A percentile compares a stretch with the other conserved stretches of the same genome.
Conservation (phyloP, 2,888 invertebrate genomes). For the Pammene fasciana region DNA sequence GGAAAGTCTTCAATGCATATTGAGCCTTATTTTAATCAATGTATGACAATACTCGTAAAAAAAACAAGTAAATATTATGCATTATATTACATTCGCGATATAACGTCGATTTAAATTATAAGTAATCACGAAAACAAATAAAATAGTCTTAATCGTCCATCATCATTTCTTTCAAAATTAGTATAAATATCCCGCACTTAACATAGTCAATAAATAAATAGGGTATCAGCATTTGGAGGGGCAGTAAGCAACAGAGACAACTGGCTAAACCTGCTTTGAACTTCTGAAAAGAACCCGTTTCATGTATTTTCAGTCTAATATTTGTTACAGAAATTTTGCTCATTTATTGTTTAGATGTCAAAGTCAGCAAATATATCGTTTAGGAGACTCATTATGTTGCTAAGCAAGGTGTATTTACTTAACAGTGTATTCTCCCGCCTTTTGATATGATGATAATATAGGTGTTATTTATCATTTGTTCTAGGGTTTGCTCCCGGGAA, state of each 20-base stretch:
- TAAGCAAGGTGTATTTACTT: too few relatives aligned
- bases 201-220: not conserved
- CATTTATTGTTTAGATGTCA: too few relatives aligned
- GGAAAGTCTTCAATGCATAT: constrained; percentile 27
- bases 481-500: too few relatives aligned
- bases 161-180: constrained; percentile 1
- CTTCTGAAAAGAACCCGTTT: constrained; percentile 55
- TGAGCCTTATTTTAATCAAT: constrained; percentile 1
- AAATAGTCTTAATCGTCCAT: not conserved
- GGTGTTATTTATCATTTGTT: not conserved
- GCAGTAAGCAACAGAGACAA: constrained; percentile 45
- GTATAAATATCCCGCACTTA: not conserved
- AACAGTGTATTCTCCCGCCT: not conserved
- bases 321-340: not conserved
- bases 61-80: too few relatives aligned
- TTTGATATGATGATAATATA: not conserved
- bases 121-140: not conserved
- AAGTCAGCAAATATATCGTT: not conserved
- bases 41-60: not conserved
- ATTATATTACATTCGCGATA: not conserved
- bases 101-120: not conserved
- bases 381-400: too few relatives aligned
- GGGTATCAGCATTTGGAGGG: constrained; percentile 21
- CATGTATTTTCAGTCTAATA: constrained; percentile 10
- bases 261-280: constrained; percentile 52